Evolutionary conservation across 2,113 vertebrate species (phyloP).

Genomic region (Peromyscus polionotus): DNA sequence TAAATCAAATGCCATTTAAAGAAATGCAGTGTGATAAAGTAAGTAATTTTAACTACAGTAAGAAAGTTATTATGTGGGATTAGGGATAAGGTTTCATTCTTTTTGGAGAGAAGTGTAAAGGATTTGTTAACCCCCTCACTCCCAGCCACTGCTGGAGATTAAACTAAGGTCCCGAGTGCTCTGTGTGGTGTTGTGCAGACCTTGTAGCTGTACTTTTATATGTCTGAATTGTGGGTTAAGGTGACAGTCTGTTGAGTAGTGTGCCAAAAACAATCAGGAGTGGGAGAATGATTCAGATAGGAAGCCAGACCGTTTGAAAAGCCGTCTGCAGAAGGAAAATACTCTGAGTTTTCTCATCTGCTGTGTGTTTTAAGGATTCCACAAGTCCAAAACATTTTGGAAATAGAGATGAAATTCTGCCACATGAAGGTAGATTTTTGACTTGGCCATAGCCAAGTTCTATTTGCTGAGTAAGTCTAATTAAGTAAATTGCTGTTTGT

Average conservation of each 20-base stretch:
- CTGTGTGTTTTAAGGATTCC: background rate
- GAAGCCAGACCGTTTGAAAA: background rate
- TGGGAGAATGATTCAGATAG: background rate
- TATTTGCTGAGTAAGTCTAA: conserved; percentile 5
- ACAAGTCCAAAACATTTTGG: background rate
- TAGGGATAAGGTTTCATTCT: background rate
- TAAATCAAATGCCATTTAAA: conserved; percentile 3
- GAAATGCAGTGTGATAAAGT: background rate
- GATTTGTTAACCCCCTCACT: no score
- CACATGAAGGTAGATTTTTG: background rate
- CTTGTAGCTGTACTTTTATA: background rate
- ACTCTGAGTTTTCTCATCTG: background rate
- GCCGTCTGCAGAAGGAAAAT: background rate
- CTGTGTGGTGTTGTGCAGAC: no score
- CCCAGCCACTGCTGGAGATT: background rate
- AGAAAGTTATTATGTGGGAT: background rate
- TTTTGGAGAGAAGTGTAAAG: background rate
- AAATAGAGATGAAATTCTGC: background rate
- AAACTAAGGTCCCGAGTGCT: background rate
- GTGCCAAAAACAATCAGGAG: background rate
- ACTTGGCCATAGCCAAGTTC: background rate
- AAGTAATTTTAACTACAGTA: background rate
- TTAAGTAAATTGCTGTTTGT: background rate
- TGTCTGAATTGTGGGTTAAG: background rate
- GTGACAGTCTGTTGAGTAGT: background rate